phyloP scores from a whole-genome alignment of 2,113 vertebrate genomes.

The Chaetura pelagica region DNA sequence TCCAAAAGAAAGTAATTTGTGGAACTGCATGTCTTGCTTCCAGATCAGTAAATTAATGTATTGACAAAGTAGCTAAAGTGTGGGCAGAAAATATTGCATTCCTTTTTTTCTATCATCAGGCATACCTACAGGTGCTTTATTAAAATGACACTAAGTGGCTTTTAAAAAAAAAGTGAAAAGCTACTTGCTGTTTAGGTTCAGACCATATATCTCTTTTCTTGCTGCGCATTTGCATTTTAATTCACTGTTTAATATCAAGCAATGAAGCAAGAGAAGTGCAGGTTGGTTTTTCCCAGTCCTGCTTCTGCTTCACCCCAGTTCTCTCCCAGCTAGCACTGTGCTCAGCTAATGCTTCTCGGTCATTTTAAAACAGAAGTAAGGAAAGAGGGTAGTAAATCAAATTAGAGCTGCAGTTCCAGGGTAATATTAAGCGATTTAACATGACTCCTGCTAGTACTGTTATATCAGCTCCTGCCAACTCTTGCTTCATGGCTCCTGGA shows the following conservation, averaged over 20 bases:
- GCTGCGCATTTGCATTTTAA: constrained; percentile 66
- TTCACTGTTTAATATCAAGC: constrained; percentile 66
- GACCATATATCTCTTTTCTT: constrained; percentile 70
- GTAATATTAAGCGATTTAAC: constrained; percentile 46
- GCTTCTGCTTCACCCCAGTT: constrained; percentile 55
- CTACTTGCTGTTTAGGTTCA: constrained; percentile 51
- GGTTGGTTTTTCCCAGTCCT: constrained; percentile 46
- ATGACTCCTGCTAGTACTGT: constrained; percentile 62
- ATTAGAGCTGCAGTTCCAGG: constrained; percentile 61
- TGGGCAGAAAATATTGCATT: constrained; percentile 44
- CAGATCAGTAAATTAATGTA: constrained; percentile 64
- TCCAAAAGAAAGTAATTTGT: constrained; percentile 58
- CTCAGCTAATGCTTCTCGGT: constrained; percentile 66
- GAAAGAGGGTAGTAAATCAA: constrained; percentile 32
- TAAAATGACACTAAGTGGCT: constrained; percentile 37
- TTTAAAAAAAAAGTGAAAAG: constrained; percentile 21
- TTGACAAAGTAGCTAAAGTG: constrained; percentile 45
- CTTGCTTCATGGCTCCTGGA: constrained; percentile 36
- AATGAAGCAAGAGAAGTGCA: constrained; percentile 68
- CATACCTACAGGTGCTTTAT: constrained; percentile 76
- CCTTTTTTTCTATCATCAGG: constrained; percentile 46
- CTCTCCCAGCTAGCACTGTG: constrained; percentile 60
- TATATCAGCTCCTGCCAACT: constrained; percentile 70
- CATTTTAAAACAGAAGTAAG: constrained; percentile 12
- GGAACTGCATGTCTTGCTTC: constrained; percentile 68